Base-by-base conservation (phyloP, 2,888 invertebrate genomes). In the Ornithoptera alexandrae region DNA sequence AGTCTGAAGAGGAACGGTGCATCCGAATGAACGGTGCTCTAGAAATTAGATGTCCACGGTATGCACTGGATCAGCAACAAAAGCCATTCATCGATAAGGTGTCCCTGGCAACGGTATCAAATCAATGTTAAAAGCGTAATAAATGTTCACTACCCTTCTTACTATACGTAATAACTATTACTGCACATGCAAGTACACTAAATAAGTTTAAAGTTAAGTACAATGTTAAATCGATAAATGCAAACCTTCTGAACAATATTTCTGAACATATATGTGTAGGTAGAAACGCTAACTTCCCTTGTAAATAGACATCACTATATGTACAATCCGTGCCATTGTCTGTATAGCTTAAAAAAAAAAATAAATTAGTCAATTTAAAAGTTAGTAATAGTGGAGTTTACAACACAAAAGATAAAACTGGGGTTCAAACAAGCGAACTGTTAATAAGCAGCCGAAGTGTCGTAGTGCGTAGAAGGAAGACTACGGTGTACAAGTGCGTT, bases 281-380 rank as follows among this genome's bases (percentile, higher is more conserved):
- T 90, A 87, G 86, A 85, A 53, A 78, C 82, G 85, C 83, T 81
- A 83, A 85, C 83, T 53, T 83, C 84, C 88, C 81, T 72, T 92
- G 92, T 92, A 92, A 78, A 92, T 92, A 92, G 79, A 83, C 79
- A 79, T 84, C 82, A 81, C 85, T 90, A 78, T 84, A 88, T 92
- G 92, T 90, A 89, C 90, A 90, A 91, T 92, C 92, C 92, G 92
- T 92, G 92, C 92, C 92, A 92, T 92, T 90, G 89, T 92, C 88
- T 87, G 82, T 90, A 86, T 91, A 91, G 90, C 86, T 88, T 90
- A 88, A 86, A 39, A 39, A 22, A 39, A 39, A 46, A 17, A 85
- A n/a, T n/a, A n/a, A 74, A 76, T 86, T 90, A 91, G 91, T 91
- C 87, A 89, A 89, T 87, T 86, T 87, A 84, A 82, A 80, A 76